Evolutionary conservation across 92 coral and sea anemone species (phyloP).

Genomic region (Epizoanthus ramosus): DNA sequence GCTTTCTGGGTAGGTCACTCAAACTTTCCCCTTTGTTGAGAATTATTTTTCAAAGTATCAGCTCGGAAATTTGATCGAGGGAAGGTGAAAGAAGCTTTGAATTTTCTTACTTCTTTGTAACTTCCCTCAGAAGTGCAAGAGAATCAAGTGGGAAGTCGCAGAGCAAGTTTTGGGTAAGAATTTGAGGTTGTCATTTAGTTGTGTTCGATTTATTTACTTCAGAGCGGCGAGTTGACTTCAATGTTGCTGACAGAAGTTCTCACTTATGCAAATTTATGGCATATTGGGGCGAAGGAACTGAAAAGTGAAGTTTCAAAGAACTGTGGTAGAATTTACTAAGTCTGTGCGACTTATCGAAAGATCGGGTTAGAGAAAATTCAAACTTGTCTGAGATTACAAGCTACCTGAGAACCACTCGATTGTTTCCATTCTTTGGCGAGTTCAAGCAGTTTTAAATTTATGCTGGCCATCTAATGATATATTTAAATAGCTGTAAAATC

Average conservation of each 20-base stretch:
- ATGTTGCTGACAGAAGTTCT: conserved; percentile 84
- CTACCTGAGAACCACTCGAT: conserved; percentile 57
- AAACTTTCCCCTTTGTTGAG: conserved; percentile 87
- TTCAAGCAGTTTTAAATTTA: conserved; percentile 96
- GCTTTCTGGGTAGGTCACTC: conserved; percentile 91
- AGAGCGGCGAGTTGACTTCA: conserved; percentile 69
- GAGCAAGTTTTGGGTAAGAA: conserved; percentile 51
- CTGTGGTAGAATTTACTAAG: conserved; percentile 27
- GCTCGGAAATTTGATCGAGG: conserved; percentile 72
- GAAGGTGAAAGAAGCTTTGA: conserved; percentile 65
- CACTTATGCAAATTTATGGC: conserved; percentile 92
- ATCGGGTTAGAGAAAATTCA: conserved; percentile 23
- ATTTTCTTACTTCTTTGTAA: conserved; percentile 56
- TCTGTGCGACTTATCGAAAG: conserved; percentile 2
- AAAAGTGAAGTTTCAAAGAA: conserved; percentile 58
- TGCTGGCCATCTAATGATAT: conserved; percentile 88
- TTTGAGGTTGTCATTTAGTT: conserved; percentile 14
- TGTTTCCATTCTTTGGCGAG: conserved; percentile 90
- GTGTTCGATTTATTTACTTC: conserved; percentile 46
- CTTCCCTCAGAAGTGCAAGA: conserved; percentile 50
- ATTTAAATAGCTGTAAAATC: conserved; percentile 98
- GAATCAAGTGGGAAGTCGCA: conserved; percentile 6
- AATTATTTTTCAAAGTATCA: conserved; percentile 65
- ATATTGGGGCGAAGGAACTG: conserved; percentile 70
- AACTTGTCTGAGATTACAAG: conserved; percentile 28